phyloP scores from a whole-genome alignment of 2,888 invertebrate genomes.

The Disparrhopalites patrizii region DNA sequence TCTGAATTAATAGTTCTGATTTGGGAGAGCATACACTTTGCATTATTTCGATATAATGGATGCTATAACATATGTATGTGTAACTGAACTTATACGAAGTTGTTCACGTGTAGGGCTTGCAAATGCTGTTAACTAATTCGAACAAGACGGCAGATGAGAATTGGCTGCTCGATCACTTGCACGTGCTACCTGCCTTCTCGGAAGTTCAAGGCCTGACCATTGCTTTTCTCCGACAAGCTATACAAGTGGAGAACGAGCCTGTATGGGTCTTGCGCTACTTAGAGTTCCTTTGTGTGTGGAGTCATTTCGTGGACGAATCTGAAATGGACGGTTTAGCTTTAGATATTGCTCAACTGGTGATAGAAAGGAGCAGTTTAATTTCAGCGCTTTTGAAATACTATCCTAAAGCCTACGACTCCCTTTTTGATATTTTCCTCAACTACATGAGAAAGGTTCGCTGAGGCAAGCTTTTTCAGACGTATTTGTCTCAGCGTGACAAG shows the following conservation, averaged over 20 bases:
- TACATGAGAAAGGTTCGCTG: conserved; percentile 65
- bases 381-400: conserved; percentile 67
- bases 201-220: conserved; percentile 55
- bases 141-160: conserved; percentile 36
- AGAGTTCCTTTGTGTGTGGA: conserved; percentile 44
- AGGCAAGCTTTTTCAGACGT: background rate
- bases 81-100: no score
- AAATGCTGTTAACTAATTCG: conserved; percentile 45
- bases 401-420: conserved; percentile 44
- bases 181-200: conserved; percentile 73
- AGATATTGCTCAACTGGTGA: conserved; percentile 85
- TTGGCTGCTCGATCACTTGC: conserved; percentile 54
- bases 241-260: conserved; percentile 76
- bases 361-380: conserved; percentile 83
- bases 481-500: no score
- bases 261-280: conserved; percentile 40
- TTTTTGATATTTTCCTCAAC: conserved; percentile 62
- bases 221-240: conserved; percentile 72
- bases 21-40: no score
- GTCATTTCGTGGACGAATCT: conserved; percentile 26
- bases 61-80: background rate
- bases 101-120: conserved; percentile 29
- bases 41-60: conserved; percentile 51
- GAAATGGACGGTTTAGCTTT: conserved; percentile 35
- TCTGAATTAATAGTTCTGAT: no score